Conservation (phyloP, 64 coral and sea anemone genomes). For the Cladopsammia gracilis region DNA sequence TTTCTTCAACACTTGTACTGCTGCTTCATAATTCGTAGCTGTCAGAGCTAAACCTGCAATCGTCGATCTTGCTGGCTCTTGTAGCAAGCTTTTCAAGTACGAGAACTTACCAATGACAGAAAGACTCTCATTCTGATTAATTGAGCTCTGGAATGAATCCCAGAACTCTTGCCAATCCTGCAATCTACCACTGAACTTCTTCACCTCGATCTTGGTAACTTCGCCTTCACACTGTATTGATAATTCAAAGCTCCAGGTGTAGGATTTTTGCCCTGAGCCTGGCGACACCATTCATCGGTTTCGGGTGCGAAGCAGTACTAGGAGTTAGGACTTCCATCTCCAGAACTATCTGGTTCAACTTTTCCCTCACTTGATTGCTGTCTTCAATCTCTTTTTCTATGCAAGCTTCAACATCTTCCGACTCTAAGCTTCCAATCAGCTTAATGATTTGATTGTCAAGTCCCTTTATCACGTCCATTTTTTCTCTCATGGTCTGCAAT, state of each 20-base stretch:
- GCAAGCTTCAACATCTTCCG: neutral
- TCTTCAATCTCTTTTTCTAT: slow-evolving; percentile 14
- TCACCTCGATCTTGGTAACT: slow-evolving; percentile 59
- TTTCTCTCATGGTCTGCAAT: neutral
- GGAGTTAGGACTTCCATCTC: neutral
- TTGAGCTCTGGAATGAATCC: slow-evolving; percentile 49
- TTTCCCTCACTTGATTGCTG: neutral
- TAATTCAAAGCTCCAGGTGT: neutral
- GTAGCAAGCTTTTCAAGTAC: slow-evolving; percentile 27
- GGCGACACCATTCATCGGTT: no score
- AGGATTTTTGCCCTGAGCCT: neutral
- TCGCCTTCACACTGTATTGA: neutral
- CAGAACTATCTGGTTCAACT: neutral
- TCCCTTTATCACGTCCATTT: neutral
- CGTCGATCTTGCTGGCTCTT: slow-evolving; percentile 18
- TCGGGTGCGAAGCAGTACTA: neutral
- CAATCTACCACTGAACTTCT: slow-evolving; percentile 38
- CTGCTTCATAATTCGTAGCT: slow-evolving; percentile 32
- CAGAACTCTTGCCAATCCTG: slow-evolving; percentile 22
- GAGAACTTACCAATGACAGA: neutral
- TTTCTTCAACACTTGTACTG: slow-evolving; percentile 41
- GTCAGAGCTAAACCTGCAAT: slow-evolving; percentile 58
- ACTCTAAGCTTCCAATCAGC: neutral
- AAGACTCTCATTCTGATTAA: slow-evolving; percentile 42
- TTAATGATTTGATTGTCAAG: neutral